Conservation (phyloP, 2,888 invertebrate species). For the Thecocarcelia acutangulata region DNA sequence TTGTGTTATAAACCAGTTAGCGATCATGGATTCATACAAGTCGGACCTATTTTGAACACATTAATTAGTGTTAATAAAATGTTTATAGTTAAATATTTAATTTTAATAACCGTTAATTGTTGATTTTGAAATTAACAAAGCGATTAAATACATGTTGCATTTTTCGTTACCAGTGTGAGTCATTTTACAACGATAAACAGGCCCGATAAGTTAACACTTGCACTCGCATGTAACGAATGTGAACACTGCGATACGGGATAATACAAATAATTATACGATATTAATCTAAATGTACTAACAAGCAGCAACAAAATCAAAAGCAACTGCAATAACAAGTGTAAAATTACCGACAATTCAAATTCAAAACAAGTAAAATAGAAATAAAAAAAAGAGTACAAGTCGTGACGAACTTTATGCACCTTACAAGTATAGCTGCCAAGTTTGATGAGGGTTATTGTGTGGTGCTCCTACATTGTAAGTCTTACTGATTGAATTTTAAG, state of each 20-base stretch:
- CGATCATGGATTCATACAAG: conserved; percentile 29
- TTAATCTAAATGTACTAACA: conserved; percentile 42
- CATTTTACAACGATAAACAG: conserved; percentile 56
- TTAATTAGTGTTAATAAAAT: conserved; percentile 42
- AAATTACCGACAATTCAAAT: conserved; percentile 56
- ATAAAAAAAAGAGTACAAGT: background rate
- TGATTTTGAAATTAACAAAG: conserved; percentile 55
- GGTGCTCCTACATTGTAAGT: too few species aligned
- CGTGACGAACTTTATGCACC: background rate
- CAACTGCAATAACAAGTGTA: conserved; percentile 35
- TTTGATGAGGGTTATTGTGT: too few species aligned
- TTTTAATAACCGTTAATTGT: conserved; percentile 63
- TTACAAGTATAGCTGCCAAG: background rate
- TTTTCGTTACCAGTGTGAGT: conserved; percentile 19
- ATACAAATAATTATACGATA: conserved; percentile 46
- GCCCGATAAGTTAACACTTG: conserved; percentile 30
- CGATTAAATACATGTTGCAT: conserved; percentile 32
- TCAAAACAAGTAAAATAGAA: conserved; percentile 25
- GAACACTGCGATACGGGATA: conserved; percentile 20
- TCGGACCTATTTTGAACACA: conserved; percentile 19
- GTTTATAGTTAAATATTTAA: conserved; percentile 32
- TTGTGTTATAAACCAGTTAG: background rate
- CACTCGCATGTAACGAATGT: background rate
- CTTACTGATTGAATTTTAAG: too few species aligned
- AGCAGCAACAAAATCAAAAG: conserved; percentile 26